Base-by-base conservation (phyloP, 2,797 vertebrate species). In the Smutsia gigantea region DNA sequence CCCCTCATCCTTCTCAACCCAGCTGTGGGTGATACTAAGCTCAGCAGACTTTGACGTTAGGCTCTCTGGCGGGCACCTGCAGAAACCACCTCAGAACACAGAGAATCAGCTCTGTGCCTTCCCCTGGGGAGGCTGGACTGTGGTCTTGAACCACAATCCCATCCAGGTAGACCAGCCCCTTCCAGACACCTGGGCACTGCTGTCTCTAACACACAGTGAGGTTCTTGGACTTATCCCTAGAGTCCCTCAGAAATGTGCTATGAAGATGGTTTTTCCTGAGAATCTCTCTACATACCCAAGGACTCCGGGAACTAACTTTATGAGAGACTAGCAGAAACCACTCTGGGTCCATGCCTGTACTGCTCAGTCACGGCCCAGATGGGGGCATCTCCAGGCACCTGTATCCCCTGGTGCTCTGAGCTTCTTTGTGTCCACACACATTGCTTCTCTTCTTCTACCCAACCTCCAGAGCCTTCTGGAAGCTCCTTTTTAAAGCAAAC, bases 71-170 rank as follows among this genome's bases (percentile, higher is more conserved):
- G 68, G 11, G 13, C 74, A 42, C 10, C 27, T 72, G 39, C 37
- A 89, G 51, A 82, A 78, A 21, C 29, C 34, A 19, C 15, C 61
- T 84, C 57, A 57, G 75, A 74, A 92, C 42, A 66, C 39, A 84
- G 57, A 93, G 23, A 34, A 42, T 34, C 21, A 53, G 69, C 68
- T 84, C 21, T 79, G 13, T 17, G 1, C 59, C 37, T 51, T 74
- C 6, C 8, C 49, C 19, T 25, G 39, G 11, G 19, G 4, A 25
- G 34, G 29, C 23, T 55, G 29, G 39, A 2, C 27, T 37, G 21
- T 59, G n/a, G 19, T 9, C 46, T 83, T 37, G 53, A 95, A 64
- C 49, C 31, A 83, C 61, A 64, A 12, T 14, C 49, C 49, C 7
- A 66, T 27, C 21, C 1, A 23, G 27, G 25, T 74, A 94, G 4